Percentiles rank a stretch among this genome's conserved stretches.
Evolutionary conservation across 2,797 vertebrate genomes (phyloP).

Genomic region (Orientallactaga sibirica): DNA sequence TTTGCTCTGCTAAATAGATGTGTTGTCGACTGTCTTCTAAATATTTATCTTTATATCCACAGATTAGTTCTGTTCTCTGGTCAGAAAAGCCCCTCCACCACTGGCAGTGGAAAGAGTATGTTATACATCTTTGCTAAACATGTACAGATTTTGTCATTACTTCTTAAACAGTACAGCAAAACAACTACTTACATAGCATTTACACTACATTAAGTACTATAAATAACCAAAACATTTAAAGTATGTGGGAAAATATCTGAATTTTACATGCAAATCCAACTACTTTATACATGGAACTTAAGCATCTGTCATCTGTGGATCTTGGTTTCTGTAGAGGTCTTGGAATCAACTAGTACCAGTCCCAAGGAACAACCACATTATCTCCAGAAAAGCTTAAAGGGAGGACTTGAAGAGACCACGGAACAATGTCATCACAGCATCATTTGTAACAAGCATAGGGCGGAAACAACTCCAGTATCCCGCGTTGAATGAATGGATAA

Average conservation of each 20-base stretch:
- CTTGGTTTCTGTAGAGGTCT: not conserved
- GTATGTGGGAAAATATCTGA: not conserved
- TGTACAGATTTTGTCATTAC: not conserved
- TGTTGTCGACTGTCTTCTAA: too few relatives aligned
- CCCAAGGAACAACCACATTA: not conserved
- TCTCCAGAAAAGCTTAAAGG: not conserved
- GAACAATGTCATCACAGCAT: not conserved
- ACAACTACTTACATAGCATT: not conserved
- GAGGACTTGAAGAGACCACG: not conserved
- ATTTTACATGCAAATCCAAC: not conserved
- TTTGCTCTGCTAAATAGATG: too few relatives aligned
- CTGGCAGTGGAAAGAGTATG: too few relatives aligned
- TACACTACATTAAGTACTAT: not conserved
- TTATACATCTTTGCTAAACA: not conserved
- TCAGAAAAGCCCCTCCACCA: too few relatives aligned
- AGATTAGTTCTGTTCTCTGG: too few relatives aligned
- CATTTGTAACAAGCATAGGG: fast-evolving
- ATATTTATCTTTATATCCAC: too few relatives aligned
- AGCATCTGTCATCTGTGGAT: not conserved
- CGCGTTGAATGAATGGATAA: too few relatives aligned
- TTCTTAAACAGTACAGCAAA: not conserved
- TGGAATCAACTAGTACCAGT: not conserved
- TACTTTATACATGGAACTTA: not conserved
- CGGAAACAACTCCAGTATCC: not conserved
- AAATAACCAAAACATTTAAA: not conserved